Base-by-base conservation (phyloP, 2,888 invertebrate species). In the Rhimphoctona megacephalus region DNA sequence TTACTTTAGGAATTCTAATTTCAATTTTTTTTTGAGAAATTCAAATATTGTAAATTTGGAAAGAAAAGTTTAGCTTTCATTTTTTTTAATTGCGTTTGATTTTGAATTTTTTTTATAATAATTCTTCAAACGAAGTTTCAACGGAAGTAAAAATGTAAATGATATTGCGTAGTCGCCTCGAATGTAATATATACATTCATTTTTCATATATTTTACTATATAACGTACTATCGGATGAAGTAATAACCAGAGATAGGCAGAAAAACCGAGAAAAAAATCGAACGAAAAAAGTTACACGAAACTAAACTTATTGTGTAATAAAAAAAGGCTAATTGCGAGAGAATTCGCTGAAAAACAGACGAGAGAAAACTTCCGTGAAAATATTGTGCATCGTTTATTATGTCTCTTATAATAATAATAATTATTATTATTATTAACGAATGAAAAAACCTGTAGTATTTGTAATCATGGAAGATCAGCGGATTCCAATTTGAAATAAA, bases 191-290 rank as follows among this genome's bases (percentile, higher is more conserved):
- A 85, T 82, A 89, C 80, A 89, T 84, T 89, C 81, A 74, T 82
- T 88, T 87, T 87, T 88, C 85, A 83, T 87, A 87, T 88, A 88
- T 88, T 89, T 89, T 88, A 88, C 54, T 88, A 89, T 86, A 86
- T 83, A 87, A 80, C 54, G 81, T 87, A n/a, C n/a, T 83, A 67
- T 85, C 76, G 70, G 77, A 85, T 86, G 80, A 70, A 76, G 79
- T 74, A 74, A 73, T 54, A 66, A 19, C 49, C 49, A 43, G 79
- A 19, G 52, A 73, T 39, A 5, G 36, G 57, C 69, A 57, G 25
- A 78, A 43, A 61, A 52, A 36, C 36, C 36, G 14, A 81, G 78
- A 57, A 49, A 79, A 70, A 73, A 66, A 46, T 30, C 2, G 30
- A 43, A 61, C 3, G 52, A 52, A 43, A 43, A 74, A 82, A 80